These are phyloP conservation scores for Enoplosus armatus DNA, from an alignment of 2,797 vertebrate genomes.

Conservation along the genomic window DNA sequence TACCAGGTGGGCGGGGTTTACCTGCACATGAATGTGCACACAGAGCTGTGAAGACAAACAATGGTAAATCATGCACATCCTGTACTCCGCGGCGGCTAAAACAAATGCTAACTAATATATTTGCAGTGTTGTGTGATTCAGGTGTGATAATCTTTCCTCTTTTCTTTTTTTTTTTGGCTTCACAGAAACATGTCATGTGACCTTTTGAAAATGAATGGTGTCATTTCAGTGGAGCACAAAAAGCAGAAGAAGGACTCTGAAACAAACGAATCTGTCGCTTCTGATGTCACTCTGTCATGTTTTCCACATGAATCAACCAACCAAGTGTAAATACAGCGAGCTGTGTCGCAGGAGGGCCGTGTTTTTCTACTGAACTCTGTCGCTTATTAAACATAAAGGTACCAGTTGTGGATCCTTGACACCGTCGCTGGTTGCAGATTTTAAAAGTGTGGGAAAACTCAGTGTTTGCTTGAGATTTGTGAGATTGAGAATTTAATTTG, in stretches of 20 bases:
- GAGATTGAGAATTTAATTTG: conserved; percentile 1
- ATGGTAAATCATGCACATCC: not conserved
- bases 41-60: not conserved
- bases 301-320: not conserved
- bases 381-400: not conserved
- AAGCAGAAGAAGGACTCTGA: not conserved
- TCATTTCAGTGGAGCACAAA: not conserved
- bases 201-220: not conserved
- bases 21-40: not conserved
- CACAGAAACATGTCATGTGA: not conserved
- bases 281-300: not conserved
- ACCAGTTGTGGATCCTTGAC: not conserved
- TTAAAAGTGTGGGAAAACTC: not conserved
- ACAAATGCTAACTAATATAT: not conserved
- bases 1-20: not conserved
- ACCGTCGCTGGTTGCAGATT: not conserved
- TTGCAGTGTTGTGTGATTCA: not conserved
- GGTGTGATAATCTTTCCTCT: not conserved
- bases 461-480: conserved; percentile 17
- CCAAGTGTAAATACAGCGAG: not conserved
- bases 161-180: not conserved
- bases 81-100: not conserved
- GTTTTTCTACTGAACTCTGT: not conserved
- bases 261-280: not conserved
- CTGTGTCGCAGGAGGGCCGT: not conserved